Conservation (phyloP, 2,888 invertebrate species). For the Himalopsyche anomala region DNA sequence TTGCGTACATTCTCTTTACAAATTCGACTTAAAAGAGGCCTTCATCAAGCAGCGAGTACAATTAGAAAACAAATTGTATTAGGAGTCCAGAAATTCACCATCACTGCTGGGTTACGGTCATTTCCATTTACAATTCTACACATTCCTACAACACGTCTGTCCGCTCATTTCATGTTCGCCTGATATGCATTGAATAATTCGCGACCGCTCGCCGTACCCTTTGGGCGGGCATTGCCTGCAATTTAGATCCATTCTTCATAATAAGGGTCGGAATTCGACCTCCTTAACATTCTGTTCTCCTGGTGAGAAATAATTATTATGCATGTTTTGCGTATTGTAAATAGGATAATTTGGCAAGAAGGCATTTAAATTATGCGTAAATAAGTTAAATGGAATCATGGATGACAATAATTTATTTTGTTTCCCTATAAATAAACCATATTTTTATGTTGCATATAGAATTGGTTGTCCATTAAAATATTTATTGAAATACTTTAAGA, state of each 20-base stretch:
- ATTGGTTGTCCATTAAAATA: too few species aligned
- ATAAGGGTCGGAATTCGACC: constrained; percentile 24
- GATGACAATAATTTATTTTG: too few species aligned
- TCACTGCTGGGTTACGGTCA: neutral
- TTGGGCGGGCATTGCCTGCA: constrained; percentile 19
- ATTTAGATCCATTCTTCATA: constrained; percentile 13
- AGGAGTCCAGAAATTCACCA: neutral
- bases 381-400: too few species aligned
- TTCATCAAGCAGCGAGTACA: neutral
- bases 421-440: too few species aligned
- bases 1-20: too few species aligned
- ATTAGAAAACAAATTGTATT: neutral
- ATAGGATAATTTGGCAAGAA: too few species aligned
- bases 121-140: constrained; percentile 16
- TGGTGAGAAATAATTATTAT: constrained; percentile 11
- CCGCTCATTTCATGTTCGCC: constrained; percentile 14
- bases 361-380: too few species aligned
- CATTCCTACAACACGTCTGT: constrained; percentile 22
- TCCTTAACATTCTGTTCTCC: constrained; percentile 25
- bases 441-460: too few species aligned
- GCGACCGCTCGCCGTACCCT: neutral
- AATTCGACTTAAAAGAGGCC: neutral
- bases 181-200: constrained; percentile 28
- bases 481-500: too few species aligned
- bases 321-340: neutral